Conservation (phyloP, 2,113 vertebrate species). For the Strigops habroptila region DNA sequence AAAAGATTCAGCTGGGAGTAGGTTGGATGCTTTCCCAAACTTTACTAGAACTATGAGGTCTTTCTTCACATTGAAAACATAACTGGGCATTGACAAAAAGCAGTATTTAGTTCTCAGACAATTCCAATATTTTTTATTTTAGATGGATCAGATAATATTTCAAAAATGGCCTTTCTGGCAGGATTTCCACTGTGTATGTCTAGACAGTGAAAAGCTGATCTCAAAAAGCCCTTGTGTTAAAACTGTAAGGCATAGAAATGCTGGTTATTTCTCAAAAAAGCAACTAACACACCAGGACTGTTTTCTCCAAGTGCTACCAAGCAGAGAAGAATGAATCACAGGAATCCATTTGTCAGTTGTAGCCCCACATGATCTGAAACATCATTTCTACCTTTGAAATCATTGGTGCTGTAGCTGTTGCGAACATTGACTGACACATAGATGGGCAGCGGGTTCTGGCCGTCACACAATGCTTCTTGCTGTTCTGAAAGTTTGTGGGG, state of each 20-base stretch:
- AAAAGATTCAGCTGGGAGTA: not conserved
- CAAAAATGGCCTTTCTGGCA: not conserved
- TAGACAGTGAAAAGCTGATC: not conserved
- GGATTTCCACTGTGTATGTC: not conserved
- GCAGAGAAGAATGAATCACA: not conserved
- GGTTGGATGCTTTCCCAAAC: not conserved
- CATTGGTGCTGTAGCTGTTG: constrained; percentile 62
- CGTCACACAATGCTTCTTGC: constrained; percentile 64
- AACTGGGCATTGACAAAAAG: not conserved
- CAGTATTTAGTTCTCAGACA: not conserved
- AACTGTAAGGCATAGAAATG: not conserved
- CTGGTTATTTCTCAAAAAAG: not conserved
- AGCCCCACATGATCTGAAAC: not conserved
- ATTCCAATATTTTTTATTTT: not conserved
- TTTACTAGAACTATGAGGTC: not conserved
- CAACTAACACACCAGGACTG: not conserved
- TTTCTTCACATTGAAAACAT: not conserved
- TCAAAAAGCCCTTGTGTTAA: not conserved
- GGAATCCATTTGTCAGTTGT: not conserved
- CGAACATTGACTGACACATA: constrained; percentile 71
- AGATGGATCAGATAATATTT: not conserved
- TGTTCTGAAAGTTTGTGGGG: constrained; percentile 77
- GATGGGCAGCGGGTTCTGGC: constrained; percentile 80
- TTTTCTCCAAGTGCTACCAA: not conserved
- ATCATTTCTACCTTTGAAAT: constrained; percentile 74